Conservation (phyloP, 2,797 vertebrate genomes). For the Pseudochirops corinnae region DNA sequence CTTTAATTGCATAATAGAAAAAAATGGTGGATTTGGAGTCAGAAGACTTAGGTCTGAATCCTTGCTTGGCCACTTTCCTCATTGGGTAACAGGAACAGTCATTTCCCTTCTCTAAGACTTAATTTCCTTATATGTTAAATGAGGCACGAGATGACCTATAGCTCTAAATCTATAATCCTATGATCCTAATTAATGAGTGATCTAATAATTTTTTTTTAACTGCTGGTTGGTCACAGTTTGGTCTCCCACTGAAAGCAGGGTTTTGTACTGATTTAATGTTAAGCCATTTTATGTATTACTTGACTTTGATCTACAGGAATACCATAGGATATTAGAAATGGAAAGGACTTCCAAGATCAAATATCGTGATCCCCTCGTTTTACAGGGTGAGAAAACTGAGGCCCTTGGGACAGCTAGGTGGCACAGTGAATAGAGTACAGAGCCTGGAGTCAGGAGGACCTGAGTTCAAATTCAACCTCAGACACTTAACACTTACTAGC, state of each 20-base stretch:
- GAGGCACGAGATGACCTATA: neutral
- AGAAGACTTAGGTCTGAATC: neutral
- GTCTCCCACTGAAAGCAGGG: conserved; percentile 29
- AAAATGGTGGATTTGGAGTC: neutral
- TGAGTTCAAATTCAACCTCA: neutral
- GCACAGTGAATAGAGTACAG: no score
- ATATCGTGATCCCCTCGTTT: neutral
- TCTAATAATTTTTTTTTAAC: conserved; percentile 55
- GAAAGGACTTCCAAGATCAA: neutral
- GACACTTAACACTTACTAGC: neutral
- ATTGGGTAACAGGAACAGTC: neutral
- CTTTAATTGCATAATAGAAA: neutral
- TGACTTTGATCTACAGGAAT: neutral
- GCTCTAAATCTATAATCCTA: conserved; percentile 5
- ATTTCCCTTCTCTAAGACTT: neutral
- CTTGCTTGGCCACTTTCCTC: neutral
- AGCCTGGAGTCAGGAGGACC: neutral
- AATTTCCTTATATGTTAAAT: conserved; percentile 8
- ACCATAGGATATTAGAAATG: neutral
- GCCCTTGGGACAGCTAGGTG: no score
- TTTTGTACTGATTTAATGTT: neutral
- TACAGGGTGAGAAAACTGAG: neutral
- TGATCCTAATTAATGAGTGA: conserved; percentile 43
- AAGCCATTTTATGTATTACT: neutral
- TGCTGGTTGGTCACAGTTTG: conserved; percentile 6